Evolutionary conservation across 2,888 invertebrate species (phyloP), one percentile per base, ranked within the genome.

Genomic region (Disparrhopalites patrizii): DNA sequence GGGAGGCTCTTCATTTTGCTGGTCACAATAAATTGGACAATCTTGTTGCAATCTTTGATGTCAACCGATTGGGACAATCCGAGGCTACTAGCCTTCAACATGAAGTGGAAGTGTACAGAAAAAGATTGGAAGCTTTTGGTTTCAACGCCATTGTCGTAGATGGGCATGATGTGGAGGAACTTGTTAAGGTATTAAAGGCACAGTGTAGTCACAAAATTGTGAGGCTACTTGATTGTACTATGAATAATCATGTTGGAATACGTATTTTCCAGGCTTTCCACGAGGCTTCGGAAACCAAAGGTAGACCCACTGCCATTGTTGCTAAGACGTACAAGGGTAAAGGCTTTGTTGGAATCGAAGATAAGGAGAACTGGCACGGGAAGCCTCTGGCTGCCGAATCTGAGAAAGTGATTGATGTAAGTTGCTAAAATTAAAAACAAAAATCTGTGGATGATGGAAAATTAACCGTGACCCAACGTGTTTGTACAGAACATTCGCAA

Each of bases 251-350:
- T 15, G 38, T 36, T 36, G 15, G 15, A 36, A 36, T 36, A 36
- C 38, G 38, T 43, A 10, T 47, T 13, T 68, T 70, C 1, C 72
- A 83, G 82, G 92, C 93, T 0, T 89, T 97, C 79, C 87, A 90
- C 76, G 87, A 89, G 77, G 93, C 93, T 1, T 80, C 86, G 23
- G 81, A 81, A 15, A 87, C 87, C 0, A 83, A 86, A 77, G 91
- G 86, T 70, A 87, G 87, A 76, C 98, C 98, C 55, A 95, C 96
- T 15, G 96, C 94, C 33, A 83, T 99, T 66, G 82, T 99, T 69
- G 95, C 95, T 60, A 96, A 97, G 82, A 99, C 99, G 0, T 92
- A 85, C 81, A 99, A 99, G 82, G 99, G 99, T 25, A 90, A 85
- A 78, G 87, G 86, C 76, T 93, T 93, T 82, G 87, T 89, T 47